Conservation (phyloP, 2,113 vertebrate genomes). For the Lagopus leucura region DNA sequence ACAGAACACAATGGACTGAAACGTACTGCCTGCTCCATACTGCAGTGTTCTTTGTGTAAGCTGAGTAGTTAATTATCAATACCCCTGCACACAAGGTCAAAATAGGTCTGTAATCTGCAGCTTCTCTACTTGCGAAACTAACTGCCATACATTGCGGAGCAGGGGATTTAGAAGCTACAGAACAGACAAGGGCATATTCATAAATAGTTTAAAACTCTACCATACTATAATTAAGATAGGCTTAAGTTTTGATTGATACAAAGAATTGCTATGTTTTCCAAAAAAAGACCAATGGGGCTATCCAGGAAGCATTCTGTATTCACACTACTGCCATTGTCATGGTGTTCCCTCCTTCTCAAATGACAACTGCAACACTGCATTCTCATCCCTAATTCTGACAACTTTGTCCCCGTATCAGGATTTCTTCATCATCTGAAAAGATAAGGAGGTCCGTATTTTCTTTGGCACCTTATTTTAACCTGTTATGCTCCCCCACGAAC, state of each 20-base stretch:
- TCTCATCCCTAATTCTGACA: background rate
- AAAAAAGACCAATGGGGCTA: background rate
- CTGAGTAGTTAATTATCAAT: background rate
- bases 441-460: background rate
- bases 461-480: background rate
- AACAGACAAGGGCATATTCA: background rate
- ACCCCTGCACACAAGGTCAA: background rate
- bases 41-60: fast-evolving
- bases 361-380: background rate
- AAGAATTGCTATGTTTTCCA: background rate
- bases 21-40: background rate
- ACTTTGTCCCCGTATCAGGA: background rate
- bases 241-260: background rate
- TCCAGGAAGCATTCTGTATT: background rate
- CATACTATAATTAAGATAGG: background rate
- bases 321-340: background rate
- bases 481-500: background rate
- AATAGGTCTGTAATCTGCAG: background rate
- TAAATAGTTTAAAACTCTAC: background rate
- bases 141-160: background rate
- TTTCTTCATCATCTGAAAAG: background rate
- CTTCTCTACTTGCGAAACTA: background rate
- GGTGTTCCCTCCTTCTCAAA: background rate
- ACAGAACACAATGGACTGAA: background rate
- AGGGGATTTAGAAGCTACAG: background rate